Conservation (phyloP, 2,797 vertebrate species). For the Avahi laniger region DNA sequence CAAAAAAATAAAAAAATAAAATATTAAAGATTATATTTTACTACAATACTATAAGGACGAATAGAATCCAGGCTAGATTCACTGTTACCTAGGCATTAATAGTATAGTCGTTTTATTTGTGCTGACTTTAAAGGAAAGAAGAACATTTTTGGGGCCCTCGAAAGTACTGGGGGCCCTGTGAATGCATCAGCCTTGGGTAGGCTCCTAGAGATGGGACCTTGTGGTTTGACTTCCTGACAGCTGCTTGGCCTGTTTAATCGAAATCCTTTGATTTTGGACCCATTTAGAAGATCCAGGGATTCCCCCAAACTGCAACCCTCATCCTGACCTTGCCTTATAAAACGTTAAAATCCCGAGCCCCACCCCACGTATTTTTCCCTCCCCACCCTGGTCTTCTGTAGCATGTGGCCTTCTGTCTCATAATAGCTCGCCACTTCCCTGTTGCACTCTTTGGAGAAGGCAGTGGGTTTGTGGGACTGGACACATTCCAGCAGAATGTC, state of each 20-base stretch:
- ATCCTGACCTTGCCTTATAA: neutral
- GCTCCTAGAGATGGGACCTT: neutral
- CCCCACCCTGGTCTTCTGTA: too few relatives aligned
- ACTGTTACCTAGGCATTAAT: neutral
- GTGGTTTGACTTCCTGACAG: neutral
- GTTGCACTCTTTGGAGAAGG: neutral
- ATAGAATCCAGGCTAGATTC: neutral
- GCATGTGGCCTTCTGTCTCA: accelerated
- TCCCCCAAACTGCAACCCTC: neutral
- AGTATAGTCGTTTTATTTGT: neutral
- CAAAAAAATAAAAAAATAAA: neutral
- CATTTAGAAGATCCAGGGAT: neutral
- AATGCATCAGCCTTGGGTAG: neutral
- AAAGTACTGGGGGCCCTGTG: neutral
- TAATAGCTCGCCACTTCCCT: accelerated
- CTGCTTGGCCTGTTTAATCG: neutral
- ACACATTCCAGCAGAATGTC: accelerated
- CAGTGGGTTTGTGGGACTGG: neutral
- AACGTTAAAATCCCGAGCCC: too few relatives aligned
- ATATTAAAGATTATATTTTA: neutral
- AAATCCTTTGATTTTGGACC: neutral
- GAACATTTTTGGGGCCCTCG: neutral
- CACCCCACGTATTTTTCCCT: neutral
- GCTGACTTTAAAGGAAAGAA: neutral
- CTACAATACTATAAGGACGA: neutral